Evolutionary conservation across 2,888 invertebrate genomes (phyloP).

Genomic region (Torymus auratus): DNA sequence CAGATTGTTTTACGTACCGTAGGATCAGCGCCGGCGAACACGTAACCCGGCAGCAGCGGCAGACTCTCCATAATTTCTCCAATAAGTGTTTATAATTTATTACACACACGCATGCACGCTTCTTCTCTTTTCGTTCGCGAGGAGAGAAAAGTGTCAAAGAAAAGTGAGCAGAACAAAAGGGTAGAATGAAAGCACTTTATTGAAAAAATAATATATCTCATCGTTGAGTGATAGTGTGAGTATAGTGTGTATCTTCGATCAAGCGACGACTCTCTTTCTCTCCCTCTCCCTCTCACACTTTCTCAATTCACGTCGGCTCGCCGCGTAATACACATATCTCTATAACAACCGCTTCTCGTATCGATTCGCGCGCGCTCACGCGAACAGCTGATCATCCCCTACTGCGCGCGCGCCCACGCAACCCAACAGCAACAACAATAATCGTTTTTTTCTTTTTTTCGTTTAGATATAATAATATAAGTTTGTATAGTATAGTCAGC

Average conservation of each 20-base stretch:
- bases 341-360: constrained; percentile 52
- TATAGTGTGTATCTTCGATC: constrained; percentile 13
- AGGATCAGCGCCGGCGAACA: constrained; percentile 80
- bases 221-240: constrained; percentile 18
- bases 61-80: constrained; percentile 77
- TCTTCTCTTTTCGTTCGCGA: no score
- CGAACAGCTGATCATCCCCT: neutral
- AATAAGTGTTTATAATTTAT: no score
- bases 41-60: constrained; percentile 85
- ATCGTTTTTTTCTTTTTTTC: neutral
- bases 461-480: no score
- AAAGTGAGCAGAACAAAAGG: neutral
- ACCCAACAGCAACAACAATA: constrained; percentile 34
- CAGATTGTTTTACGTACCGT: constrained; percentile 72
- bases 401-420: constrained; percentile 5
- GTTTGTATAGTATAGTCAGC: neutral
- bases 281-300: no score
- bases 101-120: no score
- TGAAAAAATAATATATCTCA: constrained; percentile 55
- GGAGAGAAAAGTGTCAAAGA: no score
- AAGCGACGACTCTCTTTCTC: constrained; percentile 7
- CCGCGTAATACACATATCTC: constrained; percentile 15
- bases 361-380: constrained; percentile 22
- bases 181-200: constrained; percentile 55
- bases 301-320: constrained; percentile 43